Conservation (phyloP, 2,888 invertebrate genomes). For the Tinea trinotella region DNA sequence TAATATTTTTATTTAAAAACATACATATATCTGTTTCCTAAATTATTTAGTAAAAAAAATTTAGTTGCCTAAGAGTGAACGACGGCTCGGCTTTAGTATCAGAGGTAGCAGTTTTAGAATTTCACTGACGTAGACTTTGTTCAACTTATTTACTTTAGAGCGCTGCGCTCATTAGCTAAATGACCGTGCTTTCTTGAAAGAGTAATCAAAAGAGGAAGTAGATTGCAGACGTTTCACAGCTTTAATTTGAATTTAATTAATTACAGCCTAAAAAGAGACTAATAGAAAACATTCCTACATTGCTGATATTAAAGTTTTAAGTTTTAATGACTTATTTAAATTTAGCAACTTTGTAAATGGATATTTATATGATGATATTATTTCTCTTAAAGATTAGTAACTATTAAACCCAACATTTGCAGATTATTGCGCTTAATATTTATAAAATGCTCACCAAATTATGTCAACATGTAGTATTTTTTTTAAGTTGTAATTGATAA, state of each 20-base stretch:
- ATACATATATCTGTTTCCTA: neutral
- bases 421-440: too few species aligned
- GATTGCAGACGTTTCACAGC: conserved; percentile 23
- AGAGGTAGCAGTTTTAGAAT: conserved; percentile 28
- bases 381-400: too few species aligned
- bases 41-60: neutral
- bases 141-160: conserved; percentile 60
- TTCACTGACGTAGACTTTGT: conserved; percentile 55
- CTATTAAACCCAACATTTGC: too few species aligned
- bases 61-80: neutral
- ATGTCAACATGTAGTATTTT: too few species aligned
- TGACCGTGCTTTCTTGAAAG: conserved; percentile 58
- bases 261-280: conserved; percentile 9
- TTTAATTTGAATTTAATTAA: conserved; percentile 19
- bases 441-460: too few species aligned
- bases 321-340: too few species aligned
- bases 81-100: neutral
- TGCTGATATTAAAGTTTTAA: too few species aligned
- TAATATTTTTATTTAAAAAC: neutral
- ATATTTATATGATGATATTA: too few species aligned
- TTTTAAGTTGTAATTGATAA: too few species aligned
- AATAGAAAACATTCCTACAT: too few species aligned
- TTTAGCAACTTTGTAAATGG: too few species aligned
- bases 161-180: conserved; percentile 59
- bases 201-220: conserved; percentile 43